Base-by-base conservation (phyloP, 2,888 invertebrate genomes). In the Synanthedon tipuliformis region DNA sequence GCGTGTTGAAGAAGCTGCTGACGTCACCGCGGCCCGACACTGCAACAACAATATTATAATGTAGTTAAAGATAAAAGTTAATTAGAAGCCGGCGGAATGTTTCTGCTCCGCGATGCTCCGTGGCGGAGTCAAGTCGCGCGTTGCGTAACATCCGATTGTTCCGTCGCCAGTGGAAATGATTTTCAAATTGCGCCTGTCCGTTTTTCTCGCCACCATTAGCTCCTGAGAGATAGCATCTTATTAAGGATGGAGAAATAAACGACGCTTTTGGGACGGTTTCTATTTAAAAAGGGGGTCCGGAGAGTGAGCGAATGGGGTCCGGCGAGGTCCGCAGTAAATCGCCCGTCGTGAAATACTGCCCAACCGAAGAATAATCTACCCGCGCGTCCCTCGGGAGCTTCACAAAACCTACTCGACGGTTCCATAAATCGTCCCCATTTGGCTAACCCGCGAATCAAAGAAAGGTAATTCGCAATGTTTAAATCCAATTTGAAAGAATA, bases 401-500 rank as follows among this genome's bases (percentile, higher is more conserved):
- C 34, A 34, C 34, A 34, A 34, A 34, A 34, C 51, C 57, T 61
- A 61, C 69, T 63, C 67, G 69, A 65, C 66, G 66, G 67, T 73
- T 76, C 77, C 75, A 82, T 82, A 81, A 81, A 82, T 83, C 79
- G 80, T 80, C 79, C 81, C 82, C 81, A 74, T 79, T 79, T 75
- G 80, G 76, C 78, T 78, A 79, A 77, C 81, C 83, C 81, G 80
- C 80, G 81, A 83, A 82, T 81, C 81, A 80, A 81, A 80, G 78
- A 75, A 76, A 80, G 75, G 82, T 81, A 82, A 82, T 83, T 82
- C 82, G 75, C 79, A 79, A 81, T 79, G 82, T 81, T 81, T 82
- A 81, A 82, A 82, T 81, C 81, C 80, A 81, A 81, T 83, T 82
- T 78, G 71, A 55, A 57, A 60, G 59, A 57, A 58, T 56, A 63